Conservation (phyloP, 30 jellyfish, hydroid and myxozoan genomes). For the Aurelia sp. region DNA sequence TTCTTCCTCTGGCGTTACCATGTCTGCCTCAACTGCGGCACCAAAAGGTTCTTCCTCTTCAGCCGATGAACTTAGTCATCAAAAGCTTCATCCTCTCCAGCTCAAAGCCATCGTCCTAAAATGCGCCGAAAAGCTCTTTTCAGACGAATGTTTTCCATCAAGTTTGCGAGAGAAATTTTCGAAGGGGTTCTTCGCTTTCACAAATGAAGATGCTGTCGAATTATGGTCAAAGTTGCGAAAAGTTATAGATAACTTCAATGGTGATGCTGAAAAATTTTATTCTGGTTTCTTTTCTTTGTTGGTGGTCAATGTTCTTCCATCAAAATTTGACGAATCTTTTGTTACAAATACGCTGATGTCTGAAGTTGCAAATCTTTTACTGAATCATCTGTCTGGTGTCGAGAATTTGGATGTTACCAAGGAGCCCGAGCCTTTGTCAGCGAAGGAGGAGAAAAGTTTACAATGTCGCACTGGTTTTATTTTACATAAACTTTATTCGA, state of each 20-base stretch:
- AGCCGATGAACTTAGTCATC: too few species aligned
- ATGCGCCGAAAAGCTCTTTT: not conserved
- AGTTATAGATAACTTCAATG: conserved; percentile 14
- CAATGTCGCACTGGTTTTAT: conserved; percentile 41
- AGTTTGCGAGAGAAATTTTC: too few species aligned
- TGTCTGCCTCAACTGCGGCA: too few species aligned
- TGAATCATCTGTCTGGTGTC: conserved; percentile 16
- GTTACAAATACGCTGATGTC: conserved; percentile 53
- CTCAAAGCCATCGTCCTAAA: too few species aligned
- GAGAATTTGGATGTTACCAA: not conserved
- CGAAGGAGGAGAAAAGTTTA: conserved; percentile 31
- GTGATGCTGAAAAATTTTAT: conserved; percentile 30
- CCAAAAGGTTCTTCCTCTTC: too few species aligned
- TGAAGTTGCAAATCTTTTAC: conserved; percentile 41
- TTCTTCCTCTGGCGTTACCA: too few species aligned
- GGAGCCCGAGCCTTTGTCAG: conserved; percentile 38
- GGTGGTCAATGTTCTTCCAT: conserved; percentile 42
- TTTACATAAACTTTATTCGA: conserved; percentile 24
- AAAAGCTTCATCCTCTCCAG: too few species aligned
- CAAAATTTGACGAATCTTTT: conserved; percentile 28
- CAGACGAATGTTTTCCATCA: too few species aligned
- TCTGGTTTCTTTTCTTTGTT: not conserved
- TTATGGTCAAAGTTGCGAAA: conserved; percentile 30
- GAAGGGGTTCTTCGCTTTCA: not conserved
- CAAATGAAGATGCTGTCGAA: conserved; percentile 18